Evolutionary conservation across 2,888 invertebrate species (phyloP).

Genomic region (Sturmia bella): DNA sequence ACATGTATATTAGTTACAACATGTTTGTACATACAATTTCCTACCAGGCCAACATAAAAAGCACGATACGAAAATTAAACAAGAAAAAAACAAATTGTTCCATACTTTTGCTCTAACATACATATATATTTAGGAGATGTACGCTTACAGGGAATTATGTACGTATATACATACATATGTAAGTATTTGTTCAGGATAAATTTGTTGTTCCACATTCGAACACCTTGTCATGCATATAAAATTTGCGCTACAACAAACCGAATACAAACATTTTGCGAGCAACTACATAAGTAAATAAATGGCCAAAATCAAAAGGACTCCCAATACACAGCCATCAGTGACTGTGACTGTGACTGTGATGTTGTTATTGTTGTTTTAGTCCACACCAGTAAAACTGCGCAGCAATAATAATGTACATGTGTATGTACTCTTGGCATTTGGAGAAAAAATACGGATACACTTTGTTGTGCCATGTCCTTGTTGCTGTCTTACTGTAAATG

Average conservation of each 20-base stretch:
- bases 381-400: not conserved
- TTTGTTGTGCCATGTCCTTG: conserved; percentile 41
- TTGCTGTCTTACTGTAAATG: conserved; percentile 16
- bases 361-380: too few species aligned
- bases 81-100: not conserved
- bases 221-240: not conserved
- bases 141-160: too few species aligned
- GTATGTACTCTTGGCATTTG: not conserved
- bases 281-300: not conserved
- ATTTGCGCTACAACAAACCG: too few species aligned
- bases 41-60: conserved; percentile 52
- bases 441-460: not conserved
- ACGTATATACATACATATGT: not conserved
- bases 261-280: not conserved
- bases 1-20: conserved; percentile 26
- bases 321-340: not conserved
- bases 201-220: conserved; percentile 48
- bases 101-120: not conserved
- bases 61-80: not conserved
- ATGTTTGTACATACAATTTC: conserved; percentile 55
- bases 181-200: conserved; percentile 15
- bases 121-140: not conserved
- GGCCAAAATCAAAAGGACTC: not conserved
- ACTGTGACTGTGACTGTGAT: conserved; percentile 3
- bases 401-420: too few species aligned